Base-by-base conservation (phyloP, 2,888 invertebrate genomes). In the Pyrgus malvae region DNA sequence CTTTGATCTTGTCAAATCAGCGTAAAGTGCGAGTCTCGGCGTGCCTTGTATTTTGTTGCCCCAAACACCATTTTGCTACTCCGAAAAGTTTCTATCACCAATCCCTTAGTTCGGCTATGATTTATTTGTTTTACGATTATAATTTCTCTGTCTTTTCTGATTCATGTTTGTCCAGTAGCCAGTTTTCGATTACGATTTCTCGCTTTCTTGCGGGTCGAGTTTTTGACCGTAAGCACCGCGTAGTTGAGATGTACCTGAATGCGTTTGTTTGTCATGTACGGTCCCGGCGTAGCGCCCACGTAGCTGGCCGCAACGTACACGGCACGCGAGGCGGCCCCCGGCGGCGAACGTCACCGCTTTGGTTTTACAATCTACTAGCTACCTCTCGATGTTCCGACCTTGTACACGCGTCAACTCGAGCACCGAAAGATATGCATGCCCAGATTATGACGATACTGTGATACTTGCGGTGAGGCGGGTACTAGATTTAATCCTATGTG, bases 341-440 rank as follows among this genome's bases (percentile, higher is more conserved):
- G 7, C 33, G 7, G 7, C 33, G 7, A 33, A 12, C 62, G 59
- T 65, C 67, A 65, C 69, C 60, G 70, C 69, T 72, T 66, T 62
- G 56, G 64, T 62, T 63, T 63, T 63, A 48, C 57, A 57, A 57
- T 46, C 57, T 66, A 6, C 11, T 40, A 23, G 25, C 17, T 31
- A 33, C 35, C 67, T 65, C 29, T 70, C 57, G 56, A 62, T 68
- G 69, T 68, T 68, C 63, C 65, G 58, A 65, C 50, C 42, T 66
- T 64, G 67, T 27, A 5, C 25, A 27, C 25, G 58, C 41, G 57
- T 58, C 56, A 55, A 58, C 57, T 55, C 60, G 48, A 58, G 67
- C 62, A 66, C 68, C 63, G 66, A 67, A 64, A 68, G 66, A 72
- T 73, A 78, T 83, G 83, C 83, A 84, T 84, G 83, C 80, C 81